Percentiles rank a stretch among this genome's conserved stretches.
These are phyloP conservation scores for Acanthacorydalis orientalis DNA, from an alignment of 2,888 invertebrate genomes.

Conservation along the genomic window DNA sequence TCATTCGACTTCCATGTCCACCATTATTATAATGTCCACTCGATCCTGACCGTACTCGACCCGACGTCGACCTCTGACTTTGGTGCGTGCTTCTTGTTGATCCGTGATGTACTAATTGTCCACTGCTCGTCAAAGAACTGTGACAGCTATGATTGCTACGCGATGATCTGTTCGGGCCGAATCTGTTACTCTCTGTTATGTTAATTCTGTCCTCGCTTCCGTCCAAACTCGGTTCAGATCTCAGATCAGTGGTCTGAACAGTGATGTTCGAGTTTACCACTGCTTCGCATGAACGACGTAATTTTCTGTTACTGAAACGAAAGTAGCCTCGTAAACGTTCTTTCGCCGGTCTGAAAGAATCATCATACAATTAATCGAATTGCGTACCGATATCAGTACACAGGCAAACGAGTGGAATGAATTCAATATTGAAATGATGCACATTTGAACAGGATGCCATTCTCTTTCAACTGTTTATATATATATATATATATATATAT, in stretches of 20 bases:
- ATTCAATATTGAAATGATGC: no score
- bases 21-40: constrained; percentile 10
- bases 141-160: no score
- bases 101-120: background rate
- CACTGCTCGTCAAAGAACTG: no score
- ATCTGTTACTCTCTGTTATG: no score
- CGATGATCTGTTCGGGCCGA: no score
- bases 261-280: constrained; percentile 11
- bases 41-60: constrained; percentile 1
- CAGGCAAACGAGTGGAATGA: no score
- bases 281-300: constrained; percentile 25
- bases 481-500: no score
- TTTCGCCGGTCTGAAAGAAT: constrained; percentile 30
- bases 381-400: no score
- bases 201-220: no score
- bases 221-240: no score
- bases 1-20: constrained; percentile 15
- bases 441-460: no score
- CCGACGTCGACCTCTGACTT: background rate
- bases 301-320: constrained; percentile 29
- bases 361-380: background rate
- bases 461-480: no score
- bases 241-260: background rate
- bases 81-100: background rate
- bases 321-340: constrained; percentile 39